Conservation (phyloP, 53 echinoderm and acorn worm species). For the Echinometra lucunter region DNA sequence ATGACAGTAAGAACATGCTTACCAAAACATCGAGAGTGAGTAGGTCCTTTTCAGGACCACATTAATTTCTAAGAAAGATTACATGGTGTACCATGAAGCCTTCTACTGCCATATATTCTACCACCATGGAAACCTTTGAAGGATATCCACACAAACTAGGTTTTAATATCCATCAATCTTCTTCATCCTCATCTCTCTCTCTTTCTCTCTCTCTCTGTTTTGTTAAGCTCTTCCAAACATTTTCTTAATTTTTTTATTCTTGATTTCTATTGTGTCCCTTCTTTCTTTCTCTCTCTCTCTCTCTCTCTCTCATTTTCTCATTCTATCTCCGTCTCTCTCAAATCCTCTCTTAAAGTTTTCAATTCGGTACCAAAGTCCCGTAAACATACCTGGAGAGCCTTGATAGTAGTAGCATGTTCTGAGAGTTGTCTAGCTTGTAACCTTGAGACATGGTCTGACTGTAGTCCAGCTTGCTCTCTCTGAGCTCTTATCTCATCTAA, state of each 20-base stretch:
- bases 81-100: too few relatives aligned
- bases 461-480: conserved; percentile 93
- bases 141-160: too few relatives aligned
- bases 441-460: conserved; percentile 97
- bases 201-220: background rate
- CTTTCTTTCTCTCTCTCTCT: background rate
- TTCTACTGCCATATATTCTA: too few relatives aligned
- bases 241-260: too few relatives aligned
- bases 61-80: too few relatives aligned
- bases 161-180: background rate
- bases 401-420: conserved; percentile 90
- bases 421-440: conserved; percentile 92
- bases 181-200: background rate
- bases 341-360: background rate
- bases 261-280: too few relatives aligned
- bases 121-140: too few relatives aligned
- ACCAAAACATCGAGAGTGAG: too few relatives aligned
- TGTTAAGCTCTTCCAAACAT: too few relatives aligned
- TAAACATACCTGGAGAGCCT: conserved; percentile 80
- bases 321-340: background rate
- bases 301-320: background rate
- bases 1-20: too few relatives aligned
- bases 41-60: too few relatives aligned
- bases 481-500: conserved; percentile 97
- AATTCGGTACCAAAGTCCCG: background rate